Evolutionary conservation across 2,888 invertebrate genomes (phyloP).

Genomic region (Meiosimyza decipiens): DNA sequence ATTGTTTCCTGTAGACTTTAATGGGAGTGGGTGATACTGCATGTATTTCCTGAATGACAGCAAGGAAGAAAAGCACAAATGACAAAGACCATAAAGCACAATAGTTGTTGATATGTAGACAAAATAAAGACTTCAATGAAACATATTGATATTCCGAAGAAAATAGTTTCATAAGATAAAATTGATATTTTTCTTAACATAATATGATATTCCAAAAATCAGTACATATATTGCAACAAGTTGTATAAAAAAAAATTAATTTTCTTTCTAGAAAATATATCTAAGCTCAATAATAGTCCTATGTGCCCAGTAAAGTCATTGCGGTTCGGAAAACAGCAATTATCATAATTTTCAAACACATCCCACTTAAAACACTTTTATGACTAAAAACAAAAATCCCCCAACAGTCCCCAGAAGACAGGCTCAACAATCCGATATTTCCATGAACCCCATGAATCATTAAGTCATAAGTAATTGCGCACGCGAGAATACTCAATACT

Average conservation of each 20-base stretch:
- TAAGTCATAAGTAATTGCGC: slow-evolving; percentile 27
- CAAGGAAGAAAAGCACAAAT: not conserved
- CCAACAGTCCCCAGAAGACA: not conserved
- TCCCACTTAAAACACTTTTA: not conserved
- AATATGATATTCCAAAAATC: too few species aligned
- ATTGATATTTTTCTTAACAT: too few species aligned
- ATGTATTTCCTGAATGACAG: slow-evolving; percentile 14
- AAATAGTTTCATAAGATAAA: too few species aligned
- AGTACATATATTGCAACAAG: too few species aligned
- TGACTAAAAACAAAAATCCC: not conserved
- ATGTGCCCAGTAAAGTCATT: too few species aligned
- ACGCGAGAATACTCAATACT: not conserved
- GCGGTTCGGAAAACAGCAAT: not conserved
- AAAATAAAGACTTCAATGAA: too few species aligned
- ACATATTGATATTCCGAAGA: too few species aligned
- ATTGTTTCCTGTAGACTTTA: not conserved
- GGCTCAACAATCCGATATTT: not conserved
- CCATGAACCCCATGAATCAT: not conserved
- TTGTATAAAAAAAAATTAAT: too few species aligned
- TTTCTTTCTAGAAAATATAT: too few species aligned
- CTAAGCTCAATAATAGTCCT: too few species aligned
- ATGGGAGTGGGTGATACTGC: slow-evolving; percentile 1
- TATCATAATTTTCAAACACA: slow-evolving; percentile 5
- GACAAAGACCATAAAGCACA: not conserved
- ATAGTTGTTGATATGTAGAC: too few species aligned